Percentiles rank a stretch among this genome's conserved stretches.
Conservation (phyloP, 2,888 invertebrate genomes). For the Apotomis capreana region DNA sequence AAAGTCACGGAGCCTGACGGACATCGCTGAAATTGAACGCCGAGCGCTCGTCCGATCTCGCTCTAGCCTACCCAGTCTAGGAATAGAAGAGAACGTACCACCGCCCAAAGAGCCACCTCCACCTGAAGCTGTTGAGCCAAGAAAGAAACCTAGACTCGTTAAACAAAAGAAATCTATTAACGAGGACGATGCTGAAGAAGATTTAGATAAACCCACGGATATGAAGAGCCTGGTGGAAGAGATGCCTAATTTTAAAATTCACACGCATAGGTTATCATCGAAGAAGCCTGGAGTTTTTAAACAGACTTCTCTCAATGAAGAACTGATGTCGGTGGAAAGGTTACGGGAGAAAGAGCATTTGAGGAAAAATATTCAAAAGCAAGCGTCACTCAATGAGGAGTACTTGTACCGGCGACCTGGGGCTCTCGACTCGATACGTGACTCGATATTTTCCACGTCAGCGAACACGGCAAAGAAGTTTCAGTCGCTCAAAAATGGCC, state of each 20-base stretch:
- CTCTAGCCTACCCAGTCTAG: constrained; percentile 89
- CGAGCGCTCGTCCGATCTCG: constrained; percentile 88
- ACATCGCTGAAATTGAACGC: constrained; percentile 90
- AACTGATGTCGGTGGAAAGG: constrained; percentile 93
- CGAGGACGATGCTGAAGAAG: constrained; percentile 87
- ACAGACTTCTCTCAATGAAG: constrained; percentile 94
- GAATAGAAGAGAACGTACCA: constrained; percentile 68
- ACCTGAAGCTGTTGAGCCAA: constrained; percentile 79
- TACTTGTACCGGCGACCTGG: constrained; percentile 87
- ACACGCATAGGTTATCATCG: constrained; percentile 71
- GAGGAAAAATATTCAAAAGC: constrained; percentile 93
- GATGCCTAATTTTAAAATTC: constrained; percentile 86
- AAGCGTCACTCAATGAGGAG: constrained; percentile 94
- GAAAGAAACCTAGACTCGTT: constrained; percentile 88
- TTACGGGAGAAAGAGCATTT: constrained; percentile 92
- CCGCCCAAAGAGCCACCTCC: constrained; percentile 58
- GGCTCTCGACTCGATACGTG: constrained; percentile 87
- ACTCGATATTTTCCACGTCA: constrained; percentile 88
- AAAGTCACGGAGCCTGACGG: constrained; percentile 93
- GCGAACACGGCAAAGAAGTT: constrained; percentile 88
- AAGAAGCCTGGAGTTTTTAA: constrained; percentile 87
- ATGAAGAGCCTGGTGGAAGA: constrained; percentile 86
- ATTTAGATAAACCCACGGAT: constrained; percentile 86
- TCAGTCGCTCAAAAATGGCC: constrained; percentile 90
- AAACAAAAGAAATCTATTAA: constrained; percentile 94